A percentile compares a stretch with the other conserved stretches of the same genome.
phyloP scores from a whole-genome alignment of 2,888 invertebrate genomes.

The Acrobasis repandana region DNA sequence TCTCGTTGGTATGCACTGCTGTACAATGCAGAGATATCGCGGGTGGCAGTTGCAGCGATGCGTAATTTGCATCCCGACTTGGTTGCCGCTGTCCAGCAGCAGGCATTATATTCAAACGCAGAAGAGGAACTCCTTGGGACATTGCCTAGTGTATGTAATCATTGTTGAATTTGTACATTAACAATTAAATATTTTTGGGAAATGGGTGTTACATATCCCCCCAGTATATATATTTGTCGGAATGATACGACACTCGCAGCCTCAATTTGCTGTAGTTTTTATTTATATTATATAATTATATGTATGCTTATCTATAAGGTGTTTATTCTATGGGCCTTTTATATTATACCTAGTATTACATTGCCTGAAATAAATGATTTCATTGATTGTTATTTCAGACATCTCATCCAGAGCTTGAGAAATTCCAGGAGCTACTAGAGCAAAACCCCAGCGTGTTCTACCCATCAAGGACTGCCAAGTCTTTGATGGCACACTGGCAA shows the following conservation, averaged over 20 bases:
- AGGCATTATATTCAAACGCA: constrained; percentile 93
- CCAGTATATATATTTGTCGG: too few species aligned
- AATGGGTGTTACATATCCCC: too few species aligned
- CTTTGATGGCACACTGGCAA: constrained; percentile 95
- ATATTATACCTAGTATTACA: too few species aligned
- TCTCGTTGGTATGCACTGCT: constrained; percentile 98
- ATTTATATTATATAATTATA: too few species aligned
- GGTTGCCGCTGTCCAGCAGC: constrained; percentile 92
- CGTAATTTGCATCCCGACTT: constrained; percentile 96
- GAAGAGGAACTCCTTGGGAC: constrained; percentile 94
- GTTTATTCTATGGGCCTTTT: too few species aligned
- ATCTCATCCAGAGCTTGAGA: constrained; percentile 87
- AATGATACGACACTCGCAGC: too few species aligned
- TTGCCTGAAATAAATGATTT: too few species aligned
- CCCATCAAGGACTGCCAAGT: constrained; percentile 92
- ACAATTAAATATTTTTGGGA: too few species aligned
- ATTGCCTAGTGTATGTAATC: constrained; percentile 84
- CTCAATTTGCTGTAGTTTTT: too few species aligned
- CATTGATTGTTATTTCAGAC: constrained; percentile 73
- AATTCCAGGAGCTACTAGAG: constrained; percentile 92
- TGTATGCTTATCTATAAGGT: too few species aligned
- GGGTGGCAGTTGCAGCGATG: constrained; percentile 96
- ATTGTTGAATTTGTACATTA: neutral
- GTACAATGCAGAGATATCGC: constrained; percentile 96
- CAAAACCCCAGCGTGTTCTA: constrained; percentile 94